Evolutionary conservation across 1,140 invertebrate genomes (phyloP).

Genomic region (Armadillidium nasatum): DNA sequence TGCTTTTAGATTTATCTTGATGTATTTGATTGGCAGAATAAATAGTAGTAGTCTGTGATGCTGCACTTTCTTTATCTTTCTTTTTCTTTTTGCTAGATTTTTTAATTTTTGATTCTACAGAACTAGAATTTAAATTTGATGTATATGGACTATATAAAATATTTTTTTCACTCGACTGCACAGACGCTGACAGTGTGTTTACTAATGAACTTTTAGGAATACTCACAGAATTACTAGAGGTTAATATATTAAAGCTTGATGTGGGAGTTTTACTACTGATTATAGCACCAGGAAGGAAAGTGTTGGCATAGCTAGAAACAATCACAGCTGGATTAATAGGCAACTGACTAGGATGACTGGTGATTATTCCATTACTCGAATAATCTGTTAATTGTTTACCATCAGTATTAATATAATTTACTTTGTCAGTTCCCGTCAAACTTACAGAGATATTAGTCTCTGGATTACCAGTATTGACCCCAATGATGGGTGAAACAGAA

Average conservation of each 20-base stretch:
- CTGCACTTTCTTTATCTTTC: not conserved
- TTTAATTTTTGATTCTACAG: not conserved
- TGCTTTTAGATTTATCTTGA: not conserved
- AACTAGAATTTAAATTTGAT: not conserved
- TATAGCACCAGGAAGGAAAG: not conserved
- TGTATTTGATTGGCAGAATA: not conserved
- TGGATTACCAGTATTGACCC: not conserved
- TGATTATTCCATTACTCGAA: not conserved
- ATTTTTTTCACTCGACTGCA: not conserved
- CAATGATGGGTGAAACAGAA: not conserved
- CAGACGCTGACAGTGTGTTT: not conserved
- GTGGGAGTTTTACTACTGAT: not conserved
- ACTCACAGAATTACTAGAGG: not conserved
- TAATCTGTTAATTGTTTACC: not conserved
- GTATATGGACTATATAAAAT: not conserved
- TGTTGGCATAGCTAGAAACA: not conserved
- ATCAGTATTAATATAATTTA: not conserved
- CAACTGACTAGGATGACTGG: not conserved
- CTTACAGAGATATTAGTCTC: not conserved
- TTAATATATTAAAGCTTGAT: not conserved
- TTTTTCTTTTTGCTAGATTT: not conserved
- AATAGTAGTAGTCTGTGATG: not conserved
- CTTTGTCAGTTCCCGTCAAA: not conserved
- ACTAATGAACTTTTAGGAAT: not conserved
- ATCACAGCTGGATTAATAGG: constrained; percentile 7